A percentile compares a stretch with the other conserved stretches of the same genome.
These are phyloP conservation scores for Exephanes ischioxanthus DNA, from an alignment of 2,888 invertebrate genomes.

Conservation along the genomic window DNA sequence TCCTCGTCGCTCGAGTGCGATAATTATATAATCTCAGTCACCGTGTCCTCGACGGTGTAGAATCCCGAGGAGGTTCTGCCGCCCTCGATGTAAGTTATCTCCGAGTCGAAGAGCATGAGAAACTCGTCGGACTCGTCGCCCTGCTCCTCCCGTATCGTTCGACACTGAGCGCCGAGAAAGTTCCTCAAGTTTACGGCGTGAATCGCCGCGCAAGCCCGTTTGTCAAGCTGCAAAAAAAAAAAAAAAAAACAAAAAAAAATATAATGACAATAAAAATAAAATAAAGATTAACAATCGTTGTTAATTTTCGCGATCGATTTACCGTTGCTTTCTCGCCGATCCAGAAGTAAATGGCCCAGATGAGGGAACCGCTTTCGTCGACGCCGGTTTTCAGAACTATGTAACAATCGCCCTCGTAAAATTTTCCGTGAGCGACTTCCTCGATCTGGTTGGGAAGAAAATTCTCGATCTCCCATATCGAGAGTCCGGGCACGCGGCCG, in stretches of 20 bases:
- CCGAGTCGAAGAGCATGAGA: slow-evolving; percentile 94
- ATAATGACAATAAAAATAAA: neutral
- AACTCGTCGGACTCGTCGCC: slow-evolving; percentile 99
- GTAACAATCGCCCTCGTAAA: slow-evolving; percentile 99
- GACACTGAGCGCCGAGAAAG: slow-evolving; percentile 96
- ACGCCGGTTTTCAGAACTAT: slow-evolving; percentile 95
- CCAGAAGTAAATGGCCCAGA: slow-evolving; percentile 99
- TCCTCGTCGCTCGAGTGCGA: neutral
- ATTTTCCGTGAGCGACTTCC: slow-evolving; percentile 97
- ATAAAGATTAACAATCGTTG: slow-evolving; percentile 51
- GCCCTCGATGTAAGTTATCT: slow-evolving; percentile 98
- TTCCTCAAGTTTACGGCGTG: slow-evolving; percentile 99
- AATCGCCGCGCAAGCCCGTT: slow-evolving; percentile 98
- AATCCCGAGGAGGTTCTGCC: slow-evolving; percentile 99
- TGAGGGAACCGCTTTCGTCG: slow-evolving; percentile 93
- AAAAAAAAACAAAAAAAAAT: slow-evolving; percentile 8
- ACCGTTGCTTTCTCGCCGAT: slow-evolving; percentile 98
- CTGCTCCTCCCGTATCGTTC: slow-evolving; percentile 98
- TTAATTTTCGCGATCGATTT: slow-evolving; percentile 77
- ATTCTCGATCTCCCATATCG: slow-evolving; percentile 99
- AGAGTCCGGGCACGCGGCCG: slow-evolving; percentile 96
- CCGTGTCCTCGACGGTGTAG: slow-evolving; percentile 97
- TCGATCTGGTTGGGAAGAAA: slow-evolving; percentile 98
- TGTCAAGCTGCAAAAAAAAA: slow-evolving; percentile 90
- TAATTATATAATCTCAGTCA: slow-evolving; percentile 81